Evolutionary conservation across 2,113 vertebrate genomes (phyloP).

Genomic region (Tamias sibiricus): DNA sequence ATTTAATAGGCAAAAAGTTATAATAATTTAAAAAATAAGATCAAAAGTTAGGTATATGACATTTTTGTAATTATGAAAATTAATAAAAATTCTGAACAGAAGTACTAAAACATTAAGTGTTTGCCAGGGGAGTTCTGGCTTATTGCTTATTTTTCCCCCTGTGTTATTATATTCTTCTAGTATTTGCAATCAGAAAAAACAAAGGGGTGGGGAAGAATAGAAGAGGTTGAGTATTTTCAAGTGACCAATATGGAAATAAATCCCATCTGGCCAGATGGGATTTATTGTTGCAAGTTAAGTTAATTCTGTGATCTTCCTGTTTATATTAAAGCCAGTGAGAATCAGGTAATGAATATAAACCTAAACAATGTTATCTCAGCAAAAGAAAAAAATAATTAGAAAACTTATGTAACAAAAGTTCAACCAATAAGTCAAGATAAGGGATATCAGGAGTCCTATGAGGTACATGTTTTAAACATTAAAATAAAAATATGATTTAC

Average conservation of each 20-base stretch:
- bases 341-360: not conserved
- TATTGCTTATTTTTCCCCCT: not conserved
- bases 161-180: constrained; percentile 19
- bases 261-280: not conserved
- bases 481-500: constrained; percentile 6
- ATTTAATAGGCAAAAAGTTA: not conserved
- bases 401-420: not conserved
- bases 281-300: constrained; percentile 19
- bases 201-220: not conserved
- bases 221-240: constrained; percentile 33
- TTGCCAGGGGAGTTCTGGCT: constrained; percentile 18
- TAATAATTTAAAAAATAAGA: constrained; percentile 19
- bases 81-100: constrained; percentile 13
- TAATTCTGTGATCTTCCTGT: not conserved
- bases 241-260: not conserved
- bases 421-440: not conserved
- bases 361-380: not conserved
- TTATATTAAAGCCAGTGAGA: not conserved
- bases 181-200: constrained; percentile 18
- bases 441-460: not conserved
- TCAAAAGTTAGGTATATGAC: not conserved
- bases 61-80: constrained; percentile 49
- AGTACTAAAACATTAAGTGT: constrained; percentile 15
- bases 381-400: constrained; percentile 2
- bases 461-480: not conserved